phyloP scores from a whole-genome alignment of 2,797 vertebrate genomes.

The Dermochelys coriacea region DNA sequence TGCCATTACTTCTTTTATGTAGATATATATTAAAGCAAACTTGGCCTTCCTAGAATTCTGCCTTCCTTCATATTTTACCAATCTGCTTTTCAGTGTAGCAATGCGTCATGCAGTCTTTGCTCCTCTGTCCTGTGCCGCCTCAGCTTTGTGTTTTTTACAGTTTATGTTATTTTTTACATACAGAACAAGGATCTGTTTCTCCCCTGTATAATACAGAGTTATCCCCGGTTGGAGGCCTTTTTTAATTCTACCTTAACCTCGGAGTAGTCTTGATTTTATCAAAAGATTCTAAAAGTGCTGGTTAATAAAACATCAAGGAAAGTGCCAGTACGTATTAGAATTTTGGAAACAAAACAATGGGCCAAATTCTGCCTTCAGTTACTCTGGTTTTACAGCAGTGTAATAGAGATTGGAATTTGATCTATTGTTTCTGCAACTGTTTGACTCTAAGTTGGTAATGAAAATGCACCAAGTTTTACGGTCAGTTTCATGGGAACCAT shows the following conservation, averaged over 20 bases:
- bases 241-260: background rate
- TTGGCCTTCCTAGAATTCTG: background rate
- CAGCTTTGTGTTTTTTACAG: background rate
- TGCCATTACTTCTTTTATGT: background rate
- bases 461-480: background rate
- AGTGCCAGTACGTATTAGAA: background rate
- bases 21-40: conserved; percentile 16
- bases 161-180: background rate
- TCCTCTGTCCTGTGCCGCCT: background rate
- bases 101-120: background rate
- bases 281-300: background rate
- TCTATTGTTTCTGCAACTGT: accelerated
- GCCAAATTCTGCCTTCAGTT: background rate
- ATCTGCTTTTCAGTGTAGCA: background rate
- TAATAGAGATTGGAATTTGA: background rate
- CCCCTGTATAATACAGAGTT: background rate
- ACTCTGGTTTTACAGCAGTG: background rate
- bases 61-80: background rate
- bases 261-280: background rate
- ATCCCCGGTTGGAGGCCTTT: background rate
- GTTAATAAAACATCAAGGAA: background rate
- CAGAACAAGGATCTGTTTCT: background rate
- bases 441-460: background rate
- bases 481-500: background rate
- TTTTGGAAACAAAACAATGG: background rate